Base-by-base conservation (phyloP, 2,113 vertebrate species). In the Melanostigma gelatinosum region DNA sequence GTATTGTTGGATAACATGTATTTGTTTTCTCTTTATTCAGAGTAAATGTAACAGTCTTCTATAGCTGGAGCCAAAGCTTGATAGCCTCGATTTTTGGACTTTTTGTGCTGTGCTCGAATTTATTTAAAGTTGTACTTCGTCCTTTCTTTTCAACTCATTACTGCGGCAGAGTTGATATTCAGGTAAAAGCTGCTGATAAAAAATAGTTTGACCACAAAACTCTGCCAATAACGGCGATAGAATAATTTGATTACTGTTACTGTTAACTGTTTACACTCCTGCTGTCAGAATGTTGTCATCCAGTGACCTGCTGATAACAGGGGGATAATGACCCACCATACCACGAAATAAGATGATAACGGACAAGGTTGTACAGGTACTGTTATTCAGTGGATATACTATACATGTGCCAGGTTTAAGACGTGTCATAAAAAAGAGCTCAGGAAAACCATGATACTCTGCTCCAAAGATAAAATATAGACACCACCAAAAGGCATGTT, bases 81-180 rank as follows among this genome's bases (percentile, higher is more conserved):
- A 89, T 87, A 75, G 68, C 38, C 67, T 69, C 20, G 29, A 83
- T 79, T 83, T 77, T 85, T 81, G 13, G 52, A 72, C 32, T 63
- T 78, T 70, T 61, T 68, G 38, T 66, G 66, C 34, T 50, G 13
- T 38, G 68, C 34, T 80, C 52, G 20, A 50, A 55, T 77, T 24
- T 60, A 36, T 68, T 63, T 36, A 2, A 44, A 67, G 32, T 80
- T 86, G 57, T 3, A 24, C 18, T 40, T 61, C 57, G 34, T 34
- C 10, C 5, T n/a, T 44, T 8, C 18, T 18, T 22, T 22, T 32
- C 8, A 29, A 38, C 24, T 73, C 10, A 9, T 38, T 8, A 61
- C 69, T 50, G 34, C 8, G 6, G 42, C 40, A 15, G 46, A 72
- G 27, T 52, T 61, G 24, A 55, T 60, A 67, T 79, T 54, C 24